A percentile compares a stretch with the other conserved stretches of the same genome.
Evolutionary conservation across 2,888 invertebrate species (phyloP).

Genomic region (Callosobruchus maculatus): DNA sequence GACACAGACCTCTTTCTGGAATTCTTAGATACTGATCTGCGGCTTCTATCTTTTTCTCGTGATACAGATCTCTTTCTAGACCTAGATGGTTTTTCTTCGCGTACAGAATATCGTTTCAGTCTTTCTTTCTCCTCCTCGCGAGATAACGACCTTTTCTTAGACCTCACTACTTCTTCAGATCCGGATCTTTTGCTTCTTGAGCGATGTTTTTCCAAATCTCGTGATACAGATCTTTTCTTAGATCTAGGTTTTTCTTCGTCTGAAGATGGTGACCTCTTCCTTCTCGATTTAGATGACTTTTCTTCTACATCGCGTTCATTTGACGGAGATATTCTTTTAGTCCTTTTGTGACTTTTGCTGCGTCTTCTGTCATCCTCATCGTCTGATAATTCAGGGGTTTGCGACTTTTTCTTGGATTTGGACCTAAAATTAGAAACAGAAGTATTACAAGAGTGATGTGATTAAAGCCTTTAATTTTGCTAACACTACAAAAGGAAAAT

Average conservation of each 20-base stretch:
- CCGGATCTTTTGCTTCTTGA: neutral
- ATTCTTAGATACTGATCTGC: neutral
- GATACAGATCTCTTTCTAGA: neutral
- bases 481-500: too few species aligned
- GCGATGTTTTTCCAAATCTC: neutral
- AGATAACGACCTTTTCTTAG: neutral
- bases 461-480: too few species aligned
- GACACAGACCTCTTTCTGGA: neutral
- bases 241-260: neutral
- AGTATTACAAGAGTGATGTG: neutral
- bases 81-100: neutral
- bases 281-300: neutral
- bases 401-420: neutral
- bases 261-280: neutral
- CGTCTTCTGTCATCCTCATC: neutral
- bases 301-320: neutral
- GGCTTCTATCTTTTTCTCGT: neutral
- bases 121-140: neutral
- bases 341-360: neutral
- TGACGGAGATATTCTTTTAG: neutral
- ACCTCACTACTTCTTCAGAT: neutral
- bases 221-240: neutral
- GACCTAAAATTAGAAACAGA: neutral
- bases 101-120: neutral
- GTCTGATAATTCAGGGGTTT: neutral